These are phyloP conservation scores for Prionace glauca DNA, from an alignment of 2,797 vertebrate species.

Conservation along the genomic window DNA sequence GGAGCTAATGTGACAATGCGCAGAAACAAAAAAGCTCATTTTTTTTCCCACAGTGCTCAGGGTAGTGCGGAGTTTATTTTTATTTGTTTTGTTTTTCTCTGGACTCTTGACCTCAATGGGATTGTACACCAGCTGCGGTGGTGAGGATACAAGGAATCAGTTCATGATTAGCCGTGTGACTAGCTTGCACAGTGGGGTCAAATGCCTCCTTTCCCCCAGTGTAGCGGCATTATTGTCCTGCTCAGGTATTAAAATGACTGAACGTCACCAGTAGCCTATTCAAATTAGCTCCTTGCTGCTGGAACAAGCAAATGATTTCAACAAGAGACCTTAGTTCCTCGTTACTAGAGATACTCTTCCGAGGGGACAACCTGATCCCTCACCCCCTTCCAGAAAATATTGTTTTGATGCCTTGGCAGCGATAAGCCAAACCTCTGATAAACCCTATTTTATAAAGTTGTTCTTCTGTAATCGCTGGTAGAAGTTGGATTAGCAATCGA, in stretches of 20 bases:
- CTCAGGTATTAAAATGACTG: not conserved
- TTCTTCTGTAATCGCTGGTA: not conserved
- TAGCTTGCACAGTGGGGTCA: not conserved
- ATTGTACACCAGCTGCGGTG: not conserved
- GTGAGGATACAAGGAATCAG: not conserved
- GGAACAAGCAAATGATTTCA: not conserved
- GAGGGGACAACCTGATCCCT: too few species aligned
- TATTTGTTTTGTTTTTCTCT: not conserved
- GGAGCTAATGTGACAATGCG: constrained; percentile 1
- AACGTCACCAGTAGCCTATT: not conserved
- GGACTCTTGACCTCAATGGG: not conserved
- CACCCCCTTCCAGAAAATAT: not conserved
- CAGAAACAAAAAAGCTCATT: not conserved
- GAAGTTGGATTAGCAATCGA: not conserved
- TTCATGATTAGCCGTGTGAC: not conserved
- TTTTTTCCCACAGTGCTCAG: not conserved
- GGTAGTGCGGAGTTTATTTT: too few species aligned
- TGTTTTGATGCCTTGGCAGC: not conserved
- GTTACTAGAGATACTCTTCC: not conserved
- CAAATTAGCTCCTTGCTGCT: not conserved
- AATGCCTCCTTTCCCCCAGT: not conserved
- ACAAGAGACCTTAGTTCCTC: not conserved
- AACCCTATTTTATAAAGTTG: not conserved
- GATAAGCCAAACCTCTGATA: not conserved
- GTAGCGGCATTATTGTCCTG: too few species aligned